A percentile compares a stretch with the other conserved stretches of the same genome.
phyloP scores from a whole-genome alignment of 2,888 invertebrate genomes.

The Drosophila subsilvestris region DNA sequence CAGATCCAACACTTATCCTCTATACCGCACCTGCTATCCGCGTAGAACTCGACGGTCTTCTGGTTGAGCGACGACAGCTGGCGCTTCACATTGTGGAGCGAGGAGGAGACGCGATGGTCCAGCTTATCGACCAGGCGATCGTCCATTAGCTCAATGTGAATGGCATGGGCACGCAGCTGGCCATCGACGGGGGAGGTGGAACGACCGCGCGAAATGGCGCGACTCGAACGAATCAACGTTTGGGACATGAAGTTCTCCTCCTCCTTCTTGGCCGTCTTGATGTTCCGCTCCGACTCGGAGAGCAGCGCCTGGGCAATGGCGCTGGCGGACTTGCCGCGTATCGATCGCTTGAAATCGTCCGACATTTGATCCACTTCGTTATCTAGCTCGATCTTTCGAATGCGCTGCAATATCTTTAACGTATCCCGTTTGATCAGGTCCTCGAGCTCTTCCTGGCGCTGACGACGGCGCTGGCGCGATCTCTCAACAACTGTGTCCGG shows the following conservation, averaged over 20 bases:
- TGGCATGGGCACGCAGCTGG: constrained; percentile 71
- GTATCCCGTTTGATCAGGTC: constrained; percentile 85
- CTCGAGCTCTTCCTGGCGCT: constrained; percentile 86
- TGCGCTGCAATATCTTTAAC: constrained; percentile 79
- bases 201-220: constrained; percentile 80
- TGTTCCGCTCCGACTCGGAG: constrained; percentile 86
- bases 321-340: constrained; percentile 90
- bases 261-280: constrained; percentile 77
- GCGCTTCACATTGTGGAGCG: constrained; percentile 83
- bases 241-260: constrained; percentile 81
- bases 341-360: constrained; percentile 85
- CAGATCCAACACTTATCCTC: constrained; percentile 83
- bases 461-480: constrained; percentile 83
- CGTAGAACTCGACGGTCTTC: constrained; percentile 83
- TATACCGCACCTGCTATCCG: constrained; percentile 84
- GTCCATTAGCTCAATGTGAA: constrained; percentile 83
- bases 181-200: constrained; percentile 71
- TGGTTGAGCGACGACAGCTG: constrained; percentile 82
- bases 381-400: constrained; percentile 85
- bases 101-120: constrained; percentile 83
- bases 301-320: constrained; percentile 89
- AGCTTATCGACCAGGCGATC: constrained; percentile 83
- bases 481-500: constrained; percentile 84
- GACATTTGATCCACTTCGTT: constrained; percentile 84
- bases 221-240: constrained; percentile 78